A percentile compares a stretch with the other conserved stretches of the same genome.
phyloP scores from a whole-genome alignment of 2,888 invertebrate species.

The Athrips mouffetella region DNA sequence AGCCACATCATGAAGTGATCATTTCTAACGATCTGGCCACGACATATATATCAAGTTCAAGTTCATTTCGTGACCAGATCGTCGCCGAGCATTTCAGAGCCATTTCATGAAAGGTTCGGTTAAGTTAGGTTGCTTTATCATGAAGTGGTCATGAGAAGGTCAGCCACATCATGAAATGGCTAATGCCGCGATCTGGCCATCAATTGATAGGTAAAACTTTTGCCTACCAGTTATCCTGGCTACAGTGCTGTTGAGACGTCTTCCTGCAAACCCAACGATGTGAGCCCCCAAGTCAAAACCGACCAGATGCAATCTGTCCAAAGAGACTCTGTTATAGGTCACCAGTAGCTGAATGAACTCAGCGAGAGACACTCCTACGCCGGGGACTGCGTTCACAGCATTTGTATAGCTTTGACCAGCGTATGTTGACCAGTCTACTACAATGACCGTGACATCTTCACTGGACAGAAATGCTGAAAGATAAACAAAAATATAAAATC shows the following conservation, averaged over 20 bases:
- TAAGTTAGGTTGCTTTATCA: no score
- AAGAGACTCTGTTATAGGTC: slow-evolving; percentile 16
- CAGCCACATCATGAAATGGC: no score
- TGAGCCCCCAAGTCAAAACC: slow-evolving; percentile 58
- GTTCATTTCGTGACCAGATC: no score
- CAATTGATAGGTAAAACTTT: no score
- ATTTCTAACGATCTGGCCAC: no score
- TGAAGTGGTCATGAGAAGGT: no score
- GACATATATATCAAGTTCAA: no score
- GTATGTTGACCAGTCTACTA: slow-evolving; percentile 48
- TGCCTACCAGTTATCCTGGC: slow-evolving; percentile 53
- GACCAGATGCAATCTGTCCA: slow-evolving; percentile 39
- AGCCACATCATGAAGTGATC: no score
- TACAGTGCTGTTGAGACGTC: slow-evolving; percentile 29
- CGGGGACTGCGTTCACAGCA: slow-evolving; percentile 37
- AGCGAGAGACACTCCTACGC: slow-evolving; percentile 34
- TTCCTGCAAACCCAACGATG: slow-evolving; percentile 44
- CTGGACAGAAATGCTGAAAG: slow-evolving; percentile 29
- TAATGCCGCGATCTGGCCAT: no score
- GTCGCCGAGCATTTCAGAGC: no score
- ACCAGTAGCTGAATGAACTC: slow-evolving; percentile 30
- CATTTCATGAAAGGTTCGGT: no score
- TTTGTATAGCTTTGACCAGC: slow-evolving; percentile 36
- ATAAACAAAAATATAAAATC: neutral
- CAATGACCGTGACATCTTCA: slow-evolving; percentile 40